These are phyloP conservation scores for Zosterops borbonicus DNA, from an alignment of 2,113 vertebrate species.

Conservation along the genomic window DNA sequence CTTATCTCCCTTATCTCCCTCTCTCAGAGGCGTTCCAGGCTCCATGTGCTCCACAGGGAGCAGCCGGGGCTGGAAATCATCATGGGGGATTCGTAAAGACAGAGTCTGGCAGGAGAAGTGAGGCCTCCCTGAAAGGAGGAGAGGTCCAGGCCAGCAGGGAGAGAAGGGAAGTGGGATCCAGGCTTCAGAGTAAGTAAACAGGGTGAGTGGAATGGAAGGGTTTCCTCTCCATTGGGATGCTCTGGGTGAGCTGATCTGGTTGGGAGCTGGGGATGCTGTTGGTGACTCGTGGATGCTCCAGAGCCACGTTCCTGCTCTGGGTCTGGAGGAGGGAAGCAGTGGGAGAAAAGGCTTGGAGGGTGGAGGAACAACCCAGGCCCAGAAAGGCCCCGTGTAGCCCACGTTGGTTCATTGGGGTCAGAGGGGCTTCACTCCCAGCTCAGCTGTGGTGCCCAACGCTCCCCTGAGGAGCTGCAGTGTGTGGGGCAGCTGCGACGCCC, in stretches of 20 bases:
- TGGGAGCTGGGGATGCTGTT: not conserved
- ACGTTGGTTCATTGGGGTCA: accelerated
- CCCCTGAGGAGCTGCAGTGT: not conserved
- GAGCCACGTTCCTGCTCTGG: not conserved
- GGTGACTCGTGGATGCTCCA: accelerated
- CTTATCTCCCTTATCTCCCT: not conserved
- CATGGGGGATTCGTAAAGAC: accelerated
- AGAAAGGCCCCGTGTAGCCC: accelerated
- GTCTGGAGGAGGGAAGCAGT: not conserved
- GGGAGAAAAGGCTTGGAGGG: not conserved
- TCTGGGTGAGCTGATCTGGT: not conserved
- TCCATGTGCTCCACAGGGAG: accelerated
- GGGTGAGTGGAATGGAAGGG: not conserved
- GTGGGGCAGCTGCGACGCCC: not conserved
- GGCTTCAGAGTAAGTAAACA: not conserved
- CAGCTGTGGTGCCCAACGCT: accelerated
- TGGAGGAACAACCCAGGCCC: accelerated
- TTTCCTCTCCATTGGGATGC: accelerated
- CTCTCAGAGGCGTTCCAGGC: accelerated
- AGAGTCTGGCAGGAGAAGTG: accelerated
- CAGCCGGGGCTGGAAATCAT: accelerated
- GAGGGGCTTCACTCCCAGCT: not conserved
- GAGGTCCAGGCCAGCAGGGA: not conserved
- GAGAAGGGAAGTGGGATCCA: not conserved
- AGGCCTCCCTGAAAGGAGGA: not conserved